Evolutionary conservation across 1,140 invertebrate species (phyloP).

Genomic region (Heliconius himera): DNA sequence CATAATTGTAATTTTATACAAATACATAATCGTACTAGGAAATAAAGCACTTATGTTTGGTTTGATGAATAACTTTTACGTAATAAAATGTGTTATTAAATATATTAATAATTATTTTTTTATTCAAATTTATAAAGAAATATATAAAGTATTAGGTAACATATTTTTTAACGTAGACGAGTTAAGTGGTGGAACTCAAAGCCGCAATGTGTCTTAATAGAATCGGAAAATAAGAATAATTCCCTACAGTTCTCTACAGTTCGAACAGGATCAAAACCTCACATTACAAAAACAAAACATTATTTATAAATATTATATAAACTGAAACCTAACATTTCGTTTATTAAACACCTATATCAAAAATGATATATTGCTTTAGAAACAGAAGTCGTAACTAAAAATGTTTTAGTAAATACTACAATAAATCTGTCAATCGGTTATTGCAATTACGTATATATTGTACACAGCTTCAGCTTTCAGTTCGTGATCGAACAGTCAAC

Average conservation of each 20-base stretch:
- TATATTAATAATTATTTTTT: no score
- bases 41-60: neutral
- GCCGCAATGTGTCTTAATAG: no score
- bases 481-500: constrained; percentile 37
- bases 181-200: no score
- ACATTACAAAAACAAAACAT: neutral
- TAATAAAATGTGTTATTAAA: no score
- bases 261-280: no score
- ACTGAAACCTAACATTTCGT: neutral
- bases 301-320: no score
- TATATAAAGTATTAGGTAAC: no score
- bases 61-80: neutral
- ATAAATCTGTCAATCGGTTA: constrained; percentile 11
- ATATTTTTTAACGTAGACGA: neutral
- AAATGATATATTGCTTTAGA: neutral
- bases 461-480: constrained; percentile 31
- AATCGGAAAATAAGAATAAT: no score
- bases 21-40: neutral
- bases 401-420: neutral
- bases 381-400: neutral
- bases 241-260: no score
- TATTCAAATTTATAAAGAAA: neutral
- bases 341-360: neutral
- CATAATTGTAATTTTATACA: neutral
- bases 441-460: constrained; percentile 3